Base-by-base conservation (phyloP, 2,888 invertebrate genomes). In the Hirudinaria manillensis region DNA sequence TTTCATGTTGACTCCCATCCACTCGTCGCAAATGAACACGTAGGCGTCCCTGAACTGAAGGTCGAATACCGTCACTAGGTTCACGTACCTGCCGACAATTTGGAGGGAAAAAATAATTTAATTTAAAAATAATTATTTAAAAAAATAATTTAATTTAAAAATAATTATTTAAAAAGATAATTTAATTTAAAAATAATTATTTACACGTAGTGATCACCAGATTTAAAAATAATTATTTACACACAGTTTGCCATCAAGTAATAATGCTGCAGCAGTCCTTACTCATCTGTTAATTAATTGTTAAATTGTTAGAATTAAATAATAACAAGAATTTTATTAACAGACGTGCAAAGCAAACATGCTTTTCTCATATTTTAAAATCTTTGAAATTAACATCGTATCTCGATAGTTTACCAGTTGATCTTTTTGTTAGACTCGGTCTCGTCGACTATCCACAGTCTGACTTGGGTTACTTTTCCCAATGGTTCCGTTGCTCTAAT, bases 21-120 rank as follows among this genome's bases (percentile, higher is more conserved):
- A 73, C 34, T 61, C 65, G 65, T 73, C 73, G n/a, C 61, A 73
- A 19, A 73, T 24, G 45, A 73, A 73, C n/a, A 36, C 21, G 38
- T 24, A 73, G 7, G 73, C 24, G 2, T 61, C 65, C 34, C 61
- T 73, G n/a, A n/a, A 32, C 38, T 73, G 73, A 16, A 73, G 45
- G n/a, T 73, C 73, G 29, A 53, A 73, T n/a, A 73, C 73, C 4
- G 61, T 56, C 29, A 73, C 56, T 34, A 21, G 3, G 45, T 65
- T 19, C n/a, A 73, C 56, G 38, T 65, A 73, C 73, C 73, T 73
- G n/a, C 21, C 24, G 13, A 21, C 13, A n/a, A 1, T 61, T 24
- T 61, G 61, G 21, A 53, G 13, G 21, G 21, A 53, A 13, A 53
- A 53, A 53, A 16, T 53, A 53, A 53, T 16, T 21, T 53, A 16